Evolutionary conservation across 2,797 vertebrate genomes (phyloP), one percentile per base, ranked within the genome.

Genomic region (Thamnophis elegans): DNA sequence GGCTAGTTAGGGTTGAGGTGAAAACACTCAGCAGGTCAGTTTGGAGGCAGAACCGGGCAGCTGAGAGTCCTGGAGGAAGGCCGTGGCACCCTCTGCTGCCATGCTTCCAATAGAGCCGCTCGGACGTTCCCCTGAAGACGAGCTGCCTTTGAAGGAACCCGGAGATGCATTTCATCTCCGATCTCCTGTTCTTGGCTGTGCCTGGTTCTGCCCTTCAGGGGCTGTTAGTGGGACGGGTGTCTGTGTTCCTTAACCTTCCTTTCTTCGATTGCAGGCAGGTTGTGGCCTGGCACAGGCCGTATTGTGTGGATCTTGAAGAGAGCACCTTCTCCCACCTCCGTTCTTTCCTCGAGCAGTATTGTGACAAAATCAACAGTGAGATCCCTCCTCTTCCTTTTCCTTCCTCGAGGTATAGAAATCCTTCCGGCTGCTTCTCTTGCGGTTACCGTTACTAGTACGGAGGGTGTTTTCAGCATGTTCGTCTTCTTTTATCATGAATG

Each of bases 311-410:
- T 93, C 97, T 98, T 93, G 98, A 98, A 95, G 98, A 98, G 95
- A 98, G 98, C 89, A 98, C 98, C 88, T 98, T 98, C 95, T 98
- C 98, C 0, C 98, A 98, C 91, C 97, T 98, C 60, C 98, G 98
- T 88, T 98, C 98, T 90, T 98, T 98, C 94, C 98, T 98, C 2
- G 98, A 98, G 94, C 97, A 98, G 95, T 98, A 98, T 94, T 98
- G 98, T 96, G 98, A 98, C 95, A 98, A 98, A 96, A 98, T 98
- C 91, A 98, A 98, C 93, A 98, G 98, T 94, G 98, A 98, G 59
- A 94, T 98, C 59, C 98, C 98, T 4, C 98, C 98, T 89, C 97
- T 98, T 89, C 98, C 98, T 94, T 98, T 98, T 93, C 98, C 98
- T 92, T 98, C 98, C 20, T 98, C 98, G 95, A 98, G 98, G 98